Evolutionary conservation across 2,113 vertebrate species (phyloP), one percentile per base, ranked within the genome.

Genomic region (Melierax canorus): DNA sequence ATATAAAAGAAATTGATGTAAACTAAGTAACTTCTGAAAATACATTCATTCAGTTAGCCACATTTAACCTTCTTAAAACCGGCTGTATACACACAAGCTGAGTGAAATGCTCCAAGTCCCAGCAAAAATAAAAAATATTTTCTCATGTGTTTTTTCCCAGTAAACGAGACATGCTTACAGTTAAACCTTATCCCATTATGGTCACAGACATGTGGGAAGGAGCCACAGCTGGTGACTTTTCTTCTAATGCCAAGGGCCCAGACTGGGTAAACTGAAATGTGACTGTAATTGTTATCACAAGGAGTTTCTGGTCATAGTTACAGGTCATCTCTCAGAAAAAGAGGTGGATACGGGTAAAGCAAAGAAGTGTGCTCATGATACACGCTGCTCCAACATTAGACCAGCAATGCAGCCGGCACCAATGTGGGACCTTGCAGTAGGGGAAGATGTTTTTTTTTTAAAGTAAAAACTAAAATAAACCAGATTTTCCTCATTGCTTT

Each of bases 331-430:
- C 11, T 77, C 53, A 76, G 50, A 32, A 72, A 82, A 86, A 38
- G 36, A 58, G 8, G 6, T 1, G 4, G 86, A 60, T 20, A 21
- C 18, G 51, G 22, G 10, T 26, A 76, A 83, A 90, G 21, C 3
- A 39, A 73, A 22, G 8, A 88, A 76, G 2, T 1, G 1, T 79
- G 23, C 4, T 58, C 4, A 0, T 24, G 32, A 8, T 23, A 27
- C 4, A 3, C 13, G 8, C 3, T 84, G 38, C 29, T 82, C 22
- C 56, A 75, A 5, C 13, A 34, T 58, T 10, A 41, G 24, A 29
- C 45, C 18, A 67, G 32, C 38, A 81, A 22, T 30, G 24, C 10
- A 88, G 6, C 16, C 24, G 29, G 7, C 32, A 56, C 4, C 12
- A 27, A 2, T 4, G 7, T 14, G 20, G 27, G 12, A 67, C 11